Evolutionary conservation across 2,888 invertebrate species (phyloP).

Genomic region (Eupeodes latifasciatus): DNA sequence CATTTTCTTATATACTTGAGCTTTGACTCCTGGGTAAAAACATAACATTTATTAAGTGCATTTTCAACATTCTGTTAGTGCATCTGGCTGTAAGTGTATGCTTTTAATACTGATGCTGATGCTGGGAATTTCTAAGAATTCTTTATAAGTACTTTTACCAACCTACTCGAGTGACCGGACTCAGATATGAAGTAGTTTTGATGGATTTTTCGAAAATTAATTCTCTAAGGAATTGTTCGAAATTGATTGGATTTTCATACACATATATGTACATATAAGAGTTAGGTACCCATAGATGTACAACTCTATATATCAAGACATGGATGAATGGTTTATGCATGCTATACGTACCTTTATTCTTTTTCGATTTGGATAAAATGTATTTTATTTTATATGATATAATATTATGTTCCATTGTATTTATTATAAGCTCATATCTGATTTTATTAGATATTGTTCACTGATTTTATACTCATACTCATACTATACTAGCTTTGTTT

Average conservation of each 20-base stretch:
- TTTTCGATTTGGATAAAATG: too few relatives aligned
- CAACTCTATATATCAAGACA: too few relatives aligned
- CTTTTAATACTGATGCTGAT: conserved; percentile 33
- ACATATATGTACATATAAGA: too few relatives aligned
- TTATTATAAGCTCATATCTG: too few relatives aligned
- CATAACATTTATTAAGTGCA: conserved; percentile 68
- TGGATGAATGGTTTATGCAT: too few relatives aligned
- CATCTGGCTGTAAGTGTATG: conserved; percentile 53
- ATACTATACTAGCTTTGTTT: too few relatives aligned
- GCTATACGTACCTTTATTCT: too few relatives aligned
- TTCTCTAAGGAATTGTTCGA: not conserved
- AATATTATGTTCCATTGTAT: too few relatives aligned
- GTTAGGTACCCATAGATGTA: not conserved
- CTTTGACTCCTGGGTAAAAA: conserved; percentile 60
- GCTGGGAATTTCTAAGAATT: conserved; percentile 31
- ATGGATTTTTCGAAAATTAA: conserved; percentile 25
- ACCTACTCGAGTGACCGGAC: not conserved
- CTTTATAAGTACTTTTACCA: not conserved
- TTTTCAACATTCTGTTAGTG: conserved; percentile 31
- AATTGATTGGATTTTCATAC: conserved; percentile 9
- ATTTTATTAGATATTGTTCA: too few relatives aligned
- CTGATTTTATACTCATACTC: too few relatives aligned
- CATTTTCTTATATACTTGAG: conserved; percentile 60
- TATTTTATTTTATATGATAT: too few relatives aligned
- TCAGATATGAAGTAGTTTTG: conserved; percentile 9